A percentile compares a stretch with the other conserved stretches of the same genome.
Conservation (phyloP, 1,140 invertebrate genomes). For the Phymastichus coffea region DNA sequence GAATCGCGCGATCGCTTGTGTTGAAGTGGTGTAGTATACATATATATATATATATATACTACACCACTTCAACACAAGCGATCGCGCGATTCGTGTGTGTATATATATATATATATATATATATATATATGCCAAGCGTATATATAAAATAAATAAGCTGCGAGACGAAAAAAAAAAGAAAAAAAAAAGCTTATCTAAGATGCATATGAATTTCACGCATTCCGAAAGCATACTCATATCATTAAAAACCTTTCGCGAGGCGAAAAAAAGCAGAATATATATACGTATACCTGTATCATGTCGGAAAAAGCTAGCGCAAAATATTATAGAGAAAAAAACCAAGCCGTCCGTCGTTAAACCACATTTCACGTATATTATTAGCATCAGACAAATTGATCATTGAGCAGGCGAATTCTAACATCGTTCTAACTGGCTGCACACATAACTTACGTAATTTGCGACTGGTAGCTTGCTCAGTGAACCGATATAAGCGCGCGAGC, state of each 20-base stretch:
- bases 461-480: slow-evolving; percentile 34
- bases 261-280: background rate
- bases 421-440: slow-evolving; percentile 35
- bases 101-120: no score
- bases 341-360: background rate
- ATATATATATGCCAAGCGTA: no score
- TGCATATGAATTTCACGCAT: background rate
- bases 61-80: no score
- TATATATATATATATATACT: no score
- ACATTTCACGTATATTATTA: slow-evolving; percentile 27
- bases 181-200: background rate
- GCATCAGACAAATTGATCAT: slow-evolving; percentile 43
- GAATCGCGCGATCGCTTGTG: no score
- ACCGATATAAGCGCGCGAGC: slow-evolving; percentile 37
- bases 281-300: no score
- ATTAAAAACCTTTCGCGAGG: background rate
- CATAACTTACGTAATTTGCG: slow-evolving; percentile 37
- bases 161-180: no score
- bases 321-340: no score
- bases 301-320: no score
- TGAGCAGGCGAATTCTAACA: slow-evolving; percentile 38
- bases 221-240: background rate
- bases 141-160: no score
- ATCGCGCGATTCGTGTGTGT: no score
- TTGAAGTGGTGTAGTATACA: no score